Base-by-base conservation (phyloP, 2,888 invertebrate genomes). In the Charanyca ferruginea region DNA sequence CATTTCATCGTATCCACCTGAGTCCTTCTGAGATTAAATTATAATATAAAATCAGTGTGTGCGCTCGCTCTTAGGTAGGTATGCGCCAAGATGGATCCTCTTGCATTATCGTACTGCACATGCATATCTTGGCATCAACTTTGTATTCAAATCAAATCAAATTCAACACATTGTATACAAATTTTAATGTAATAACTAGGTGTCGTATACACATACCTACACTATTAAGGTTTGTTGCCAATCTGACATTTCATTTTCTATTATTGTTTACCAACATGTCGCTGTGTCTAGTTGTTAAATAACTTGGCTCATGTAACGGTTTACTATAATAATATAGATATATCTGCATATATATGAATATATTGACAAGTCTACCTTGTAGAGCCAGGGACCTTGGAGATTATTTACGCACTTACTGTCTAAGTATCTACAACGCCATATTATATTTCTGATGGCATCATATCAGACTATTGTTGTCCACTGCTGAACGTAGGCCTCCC, bases 161-260 rank as follows among this genome's bases (percentile, higher is more conserved):
- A 75, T 76, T 67, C 67, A 66, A 51, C 57, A 71, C 63, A 73
- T 51, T 73, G 65, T 62, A 69, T 55, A 47, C 49, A 49, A 49
- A n/a, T n/a, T n/a, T 41, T 41, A 42, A n/a, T 38, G 9, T 32
- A 32, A 32, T 32, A 32, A 9, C 7, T 11, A 32, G n/a, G n/a
- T n/a, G n/a, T n/a, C n/a, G n/a, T 32, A 2, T 35, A 35, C 11
- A 35, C 3, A 13, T 35, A 35, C 35, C 11, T 35, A 13, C 2
- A 13, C 13, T 35, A 38, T 47, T 44, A 53, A 13, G 28, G n/a
- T 54, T 53, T 20, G 4, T 47, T 51, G 44, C 16, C 66, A 59
- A 53, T 25, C 51, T 47, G 2, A 13, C 3, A 18, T 51, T 2
- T 51, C 11, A n/a, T 32, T 64, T 65, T 51, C 6, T 8, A 22